Evolutionary conservation across 2,797 vertebrate species (phyloP).

Genomic region (Leptoclinus maculatus): DNA sequence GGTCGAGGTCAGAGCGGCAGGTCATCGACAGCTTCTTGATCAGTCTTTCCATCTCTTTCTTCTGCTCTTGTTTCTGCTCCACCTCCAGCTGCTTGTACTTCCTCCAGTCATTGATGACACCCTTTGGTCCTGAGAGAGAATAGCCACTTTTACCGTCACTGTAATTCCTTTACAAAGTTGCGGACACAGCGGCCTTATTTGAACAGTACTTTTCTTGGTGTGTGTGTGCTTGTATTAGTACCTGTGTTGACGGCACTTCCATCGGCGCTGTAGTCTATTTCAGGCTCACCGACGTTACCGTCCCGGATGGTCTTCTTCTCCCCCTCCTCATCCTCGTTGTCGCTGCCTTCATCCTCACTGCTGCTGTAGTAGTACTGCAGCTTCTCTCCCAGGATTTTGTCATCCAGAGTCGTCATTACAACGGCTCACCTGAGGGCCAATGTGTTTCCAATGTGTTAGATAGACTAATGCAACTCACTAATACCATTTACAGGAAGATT

Average conservation of each 20-base stretch:
- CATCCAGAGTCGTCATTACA: slow-evolving; percentile 94
- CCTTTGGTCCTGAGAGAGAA: slow-evolving; percentile 90
- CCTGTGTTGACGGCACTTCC: slow-evolving; percentile 95
- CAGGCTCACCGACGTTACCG: slow-evolving; percentile 72
- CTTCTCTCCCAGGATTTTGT: slow-evolving; percentile 97
- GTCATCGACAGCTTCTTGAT: slow-evolving; percentile 96
- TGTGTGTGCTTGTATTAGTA: slow-evolving; percentile 53
- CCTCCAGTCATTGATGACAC: slow-evolving; percentile 98
- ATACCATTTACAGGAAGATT: neutral
- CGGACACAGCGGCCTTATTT: neutral
- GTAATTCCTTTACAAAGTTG: neutral
- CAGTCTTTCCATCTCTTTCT: slow-evolving; percentile 94
- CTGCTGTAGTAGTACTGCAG: slow-evolving; percentile 99
- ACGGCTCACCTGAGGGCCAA: slow-evolving; percentile 50
- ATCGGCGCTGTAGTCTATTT: slow-evolving; percentile 87
- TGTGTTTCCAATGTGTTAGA: neutral
- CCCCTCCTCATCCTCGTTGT: slow-evolving; percentile 89
- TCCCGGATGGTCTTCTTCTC: slow-evolving; percentile 81
- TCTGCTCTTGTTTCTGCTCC: slow-evolving; percentile 94
- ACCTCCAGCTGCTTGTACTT: slow-evolving; percentile 97
- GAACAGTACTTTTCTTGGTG: neutral
- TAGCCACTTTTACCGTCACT: neutral
- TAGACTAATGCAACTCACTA: neutral
- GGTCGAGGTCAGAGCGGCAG: slow-evolving; percentile 93
- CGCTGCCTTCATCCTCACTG: slow-evolving; percentile 96